Evolutionary conservation across 2,888 invertebrate genomes (phyloP).

Genomic region (Entomobrya proxima): DNA sequence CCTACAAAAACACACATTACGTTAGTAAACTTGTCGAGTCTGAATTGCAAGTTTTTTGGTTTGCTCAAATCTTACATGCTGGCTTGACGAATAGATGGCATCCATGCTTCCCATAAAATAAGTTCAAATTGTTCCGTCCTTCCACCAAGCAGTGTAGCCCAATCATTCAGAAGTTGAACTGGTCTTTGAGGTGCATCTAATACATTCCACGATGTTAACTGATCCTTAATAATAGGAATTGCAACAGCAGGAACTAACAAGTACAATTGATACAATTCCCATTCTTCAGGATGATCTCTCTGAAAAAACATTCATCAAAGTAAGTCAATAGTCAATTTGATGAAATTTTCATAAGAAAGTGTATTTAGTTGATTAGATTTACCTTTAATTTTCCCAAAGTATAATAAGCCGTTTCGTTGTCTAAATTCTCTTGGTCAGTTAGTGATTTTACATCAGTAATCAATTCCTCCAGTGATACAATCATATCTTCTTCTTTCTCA

Average conservation of each 20-base stretch:
- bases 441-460: slow-evolving; percentile 81
- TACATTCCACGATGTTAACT: slow-evolving; percentile 88
- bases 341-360: slow-evolving; percentile 3
- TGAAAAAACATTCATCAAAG: slow-evolving; percentile 77
- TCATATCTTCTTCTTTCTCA: slow-evolving; percentile 84
- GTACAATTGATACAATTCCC: slow-evolving; percentile 89
- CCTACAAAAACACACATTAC: slow-evolving; percentile 78
- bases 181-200: slow-evolving; percentile 83
- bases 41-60: background rate
- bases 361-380: slow-evolving; percentile 58
- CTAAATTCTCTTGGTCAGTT: slow-evolving; percentile 79
- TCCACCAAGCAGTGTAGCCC: slow-evolving; percentile 68
- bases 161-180: slow-evolving; percentile 78
- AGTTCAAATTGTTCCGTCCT: slow-evolving; percentile 84
- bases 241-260: slow-evolving; percentile 90
- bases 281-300: slow-evolving; percentile 82
- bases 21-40: background rate
- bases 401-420: slow-evolving; percentile 81
- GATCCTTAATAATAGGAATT: slow-evolving; percentile 87
- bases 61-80: slow-evolving; percentile 81
- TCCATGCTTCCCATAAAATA: slow-evolving; percentile 92
- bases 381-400: slow-evolving; percentile 81
- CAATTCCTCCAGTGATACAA: slow-evolving; percentile 85
- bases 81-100: slow-evolving; percentile 87
- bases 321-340: background rate